These are phyloP conservation scores for Ophiothrix spiculata DNA, from an alignment of 35 echinoderm and acorn worm genomes.

Conservation along the genomic window DNA sequence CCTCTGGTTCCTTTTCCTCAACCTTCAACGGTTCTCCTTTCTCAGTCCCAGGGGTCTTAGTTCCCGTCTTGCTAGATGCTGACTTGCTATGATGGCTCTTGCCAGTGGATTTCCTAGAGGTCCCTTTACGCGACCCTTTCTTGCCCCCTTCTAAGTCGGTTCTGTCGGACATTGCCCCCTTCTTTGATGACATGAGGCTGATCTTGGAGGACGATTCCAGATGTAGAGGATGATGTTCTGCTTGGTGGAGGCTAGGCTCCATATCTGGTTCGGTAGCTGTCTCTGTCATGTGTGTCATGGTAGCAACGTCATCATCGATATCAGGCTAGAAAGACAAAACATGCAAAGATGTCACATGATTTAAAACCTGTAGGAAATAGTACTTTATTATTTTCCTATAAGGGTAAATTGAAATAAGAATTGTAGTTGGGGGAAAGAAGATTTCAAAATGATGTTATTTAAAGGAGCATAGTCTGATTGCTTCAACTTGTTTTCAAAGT, in stretches of 20 bases:
- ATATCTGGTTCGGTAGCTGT: neutral
- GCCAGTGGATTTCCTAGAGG: conserved; percentile 43
- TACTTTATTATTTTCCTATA: too few species aligned
- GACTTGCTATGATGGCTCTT: conserved; percentile 47
- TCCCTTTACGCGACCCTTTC: conserved; percentile 27
- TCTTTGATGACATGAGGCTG: neutral
- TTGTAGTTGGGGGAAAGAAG: too few species aligned
- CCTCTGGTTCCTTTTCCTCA: conserved; percentile 33
- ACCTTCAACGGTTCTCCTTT: conserved; percentile 29
- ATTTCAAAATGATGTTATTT: too few species aligned
- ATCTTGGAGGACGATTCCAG: neutral
- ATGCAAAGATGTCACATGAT: neutral
- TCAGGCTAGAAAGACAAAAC: neutral
- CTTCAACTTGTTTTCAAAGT: too few species aligned
- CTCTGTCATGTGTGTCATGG: neutral
- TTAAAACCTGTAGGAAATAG: too few species aligned
- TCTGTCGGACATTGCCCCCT: conserved; percentile 16
- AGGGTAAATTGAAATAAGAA: too few species aligned
- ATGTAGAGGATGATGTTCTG: neutral
- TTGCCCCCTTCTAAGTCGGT: conserved; percentile 28
- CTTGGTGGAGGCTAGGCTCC: neutral
- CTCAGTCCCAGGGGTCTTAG: conserved; percentile 20
- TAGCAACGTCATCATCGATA: neutral
- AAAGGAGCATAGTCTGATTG: too few species aligned
- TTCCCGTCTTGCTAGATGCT: conserved; percentile 35